Percentiles rank a stretch among this genome's conserved stretches.
Evolutionary conservation across 2,888 invertebrate species (phyloP).

Genomic region (Monochamus alternatus): DNA sequence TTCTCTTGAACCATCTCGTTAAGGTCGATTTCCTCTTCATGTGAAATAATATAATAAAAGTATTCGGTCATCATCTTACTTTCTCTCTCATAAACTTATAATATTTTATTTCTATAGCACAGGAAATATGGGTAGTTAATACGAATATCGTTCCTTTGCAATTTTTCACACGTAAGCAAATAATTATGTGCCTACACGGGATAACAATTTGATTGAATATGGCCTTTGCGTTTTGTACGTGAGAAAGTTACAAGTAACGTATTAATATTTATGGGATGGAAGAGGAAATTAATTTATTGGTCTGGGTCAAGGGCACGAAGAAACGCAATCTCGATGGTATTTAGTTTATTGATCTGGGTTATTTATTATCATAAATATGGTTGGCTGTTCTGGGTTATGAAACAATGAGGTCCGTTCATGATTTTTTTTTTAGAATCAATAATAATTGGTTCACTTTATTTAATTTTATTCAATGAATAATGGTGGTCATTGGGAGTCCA

Average conservation of each 20-base stretch:
- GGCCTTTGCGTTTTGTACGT: conserved; percentile 22
- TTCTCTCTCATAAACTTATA: no score
- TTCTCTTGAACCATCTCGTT: no score
- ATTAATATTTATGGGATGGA: conserved; percentile 21
- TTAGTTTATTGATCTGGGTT: not conserved
- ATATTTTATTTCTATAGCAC: no score
- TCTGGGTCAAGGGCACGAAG: conserved; percentile 26
- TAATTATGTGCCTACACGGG: not conserved
- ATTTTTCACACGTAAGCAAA: conserved; percentile 17
- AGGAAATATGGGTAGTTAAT: no score
- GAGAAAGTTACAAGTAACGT: conserved; percentile 20
- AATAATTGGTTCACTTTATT: no score
- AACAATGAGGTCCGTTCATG: not conserved
- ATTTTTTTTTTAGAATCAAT: no score
- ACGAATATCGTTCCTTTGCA: not conserved
- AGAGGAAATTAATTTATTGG: conserved; percentile 22
- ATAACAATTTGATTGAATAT: conserved; percentile 18
- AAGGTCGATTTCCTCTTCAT: no score
- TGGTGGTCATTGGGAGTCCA: no score
- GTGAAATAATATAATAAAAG: no score
- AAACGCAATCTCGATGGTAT: conserved; percentile 12
- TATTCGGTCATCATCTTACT: no score
- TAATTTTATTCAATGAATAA: no score
- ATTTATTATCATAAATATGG: not conserved
- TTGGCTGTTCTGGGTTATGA: not conserved